Conservation (phyloP, 2,797 vertebrate species). For the Geotria australis region DNA sequence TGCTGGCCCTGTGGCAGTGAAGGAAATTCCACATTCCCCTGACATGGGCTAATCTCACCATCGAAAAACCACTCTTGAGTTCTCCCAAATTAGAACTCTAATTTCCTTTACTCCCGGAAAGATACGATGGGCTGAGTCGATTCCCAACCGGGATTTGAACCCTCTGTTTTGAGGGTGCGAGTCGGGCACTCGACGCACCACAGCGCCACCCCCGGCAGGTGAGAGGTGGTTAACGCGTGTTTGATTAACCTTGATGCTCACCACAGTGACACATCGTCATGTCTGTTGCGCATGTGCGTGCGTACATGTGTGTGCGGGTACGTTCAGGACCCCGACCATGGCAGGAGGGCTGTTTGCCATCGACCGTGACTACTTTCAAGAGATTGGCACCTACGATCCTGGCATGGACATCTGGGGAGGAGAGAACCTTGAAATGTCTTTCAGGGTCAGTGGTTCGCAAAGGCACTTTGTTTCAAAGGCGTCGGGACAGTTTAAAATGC, state of each 20-base stretch:
- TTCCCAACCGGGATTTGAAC: no score
- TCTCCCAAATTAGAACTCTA: no score
- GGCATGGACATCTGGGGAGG: constrained; percentile 99
- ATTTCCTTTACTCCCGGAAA: no score
- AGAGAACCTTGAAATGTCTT: constrained; percentile 96
- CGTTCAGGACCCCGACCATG: constrained; percentile 81
- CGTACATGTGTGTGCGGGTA: constrained; percentile 7
- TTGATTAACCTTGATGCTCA: not conserved
- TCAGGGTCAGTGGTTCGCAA: constrained; percentile 33
- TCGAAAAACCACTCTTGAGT: no score
- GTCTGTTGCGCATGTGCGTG: not conserved
- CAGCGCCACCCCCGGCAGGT: not conserved
- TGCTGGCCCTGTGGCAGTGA: no score
- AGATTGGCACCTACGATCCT: constrained; percentile 88
- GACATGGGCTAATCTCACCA: no score
- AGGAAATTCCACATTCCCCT: no score
- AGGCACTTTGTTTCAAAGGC: no score
- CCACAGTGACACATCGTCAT: not conserved
- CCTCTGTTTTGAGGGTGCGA: no score
- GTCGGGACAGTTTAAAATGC: no score
- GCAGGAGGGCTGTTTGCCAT: constrained; percentile 91
- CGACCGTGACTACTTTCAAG: constrained; percentile 85
- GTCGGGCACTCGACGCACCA: not conserved
- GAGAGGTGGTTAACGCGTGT: not conserved
- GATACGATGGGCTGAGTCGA: no score